A percentile compares a stretch with the other conserved stretches of the same genome.
phyloP scores from a whole-genome alignment of 2,113 vertebrate genomes.

The Eudyptes chrysolophus region DNA sequence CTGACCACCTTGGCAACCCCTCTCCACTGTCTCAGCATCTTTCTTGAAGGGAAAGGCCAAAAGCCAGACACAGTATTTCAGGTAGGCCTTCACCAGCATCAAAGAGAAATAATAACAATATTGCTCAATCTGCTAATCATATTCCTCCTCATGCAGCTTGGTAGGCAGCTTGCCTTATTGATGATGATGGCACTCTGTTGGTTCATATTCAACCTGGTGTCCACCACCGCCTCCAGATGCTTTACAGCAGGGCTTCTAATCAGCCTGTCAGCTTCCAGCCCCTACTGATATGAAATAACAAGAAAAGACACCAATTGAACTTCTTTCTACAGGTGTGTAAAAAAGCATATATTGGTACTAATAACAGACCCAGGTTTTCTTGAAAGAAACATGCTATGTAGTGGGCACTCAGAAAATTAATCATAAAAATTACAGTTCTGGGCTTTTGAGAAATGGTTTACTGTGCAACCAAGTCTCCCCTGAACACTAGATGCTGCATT shows the following conservation, averaged over 20 bases:
- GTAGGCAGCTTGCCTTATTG: not conserved
- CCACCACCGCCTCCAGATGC: not conserved
- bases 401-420: not conserved
- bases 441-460: not conserved
- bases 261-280: not conserved
- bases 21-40: not conserved
- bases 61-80: not conserved
- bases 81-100: not conserved
- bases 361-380: not conserved
- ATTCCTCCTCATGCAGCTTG: not conserved
- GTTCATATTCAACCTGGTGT: not conserved
- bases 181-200: not conserved
- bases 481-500: not conserved
- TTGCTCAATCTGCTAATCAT: not conserved
- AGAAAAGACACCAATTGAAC: not conserved
- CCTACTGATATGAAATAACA: not conserved
- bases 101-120: not conserved
- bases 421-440: not conserved
- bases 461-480: not conserved
- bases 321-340: not conserved
- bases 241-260: not conserved
- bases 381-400: not conserved
- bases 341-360: not conserved
- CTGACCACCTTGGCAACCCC: not conserved
- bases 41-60: not conserved